Evolutionary conservation across 2,113 vertebrate species (phyloP).

Genomic region (Microtus montanus): DNA sequence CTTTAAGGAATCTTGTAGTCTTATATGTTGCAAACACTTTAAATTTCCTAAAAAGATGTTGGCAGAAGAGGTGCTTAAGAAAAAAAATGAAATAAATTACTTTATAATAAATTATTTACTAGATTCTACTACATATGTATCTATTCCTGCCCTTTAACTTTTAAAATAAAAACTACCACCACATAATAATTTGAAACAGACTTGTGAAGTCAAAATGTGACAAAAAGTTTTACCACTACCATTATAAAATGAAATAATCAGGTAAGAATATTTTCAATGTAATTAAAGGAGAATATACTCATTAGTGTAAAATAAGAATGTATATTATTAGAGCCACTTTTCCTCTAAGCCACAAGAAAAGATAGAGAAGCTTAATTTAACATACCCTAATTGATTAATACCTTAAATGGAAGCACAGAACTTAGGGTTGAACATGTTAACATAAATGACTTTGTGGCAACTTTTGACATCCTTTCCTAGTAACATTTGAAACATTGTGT

Average conservation of each 20-base stretch:
- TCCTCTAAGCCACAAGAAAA: conserved; percentile 16
- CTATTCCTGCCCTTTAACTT: conserved; percentile 49
- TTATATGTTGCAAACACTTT: conserved; percentile 61
- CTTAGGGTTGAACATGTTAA: background rate
- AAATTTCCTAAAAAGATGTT: conserved; percentile 65
- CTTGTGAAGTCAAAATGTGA: background rate
- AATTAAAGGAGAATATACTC: background rate
- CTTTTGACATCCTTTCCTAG: conserved; percentile 4
- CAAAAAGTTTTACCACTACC: background rate
- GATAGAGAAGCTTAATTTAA: background rate
- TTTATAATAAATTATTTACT: conserved; percentile 48
- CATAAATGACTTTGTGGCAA: background rate
- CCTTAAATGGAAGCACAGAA: background rate
- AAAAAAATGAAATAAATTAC: conserved; percentile 48
- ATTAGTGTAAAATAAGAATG: conserved; percentile 24
- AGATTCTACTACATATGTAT: conserved; percentile 20
- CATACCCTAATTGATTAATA: background rate
- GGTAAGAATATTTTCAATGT: background rate
- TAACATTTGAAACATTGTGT: background rate
- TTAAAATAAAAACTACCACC: background rate
- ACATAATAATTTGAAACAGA: background rate
- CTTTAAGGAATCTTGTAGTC: conserved; percentile 74
- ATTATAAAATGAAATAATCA: background rate
- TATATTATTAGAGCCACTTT: background rate
- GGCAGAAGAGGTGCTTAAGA: conserved; percentile 48